Evolutionary conservation across 2,113 vertebrate genomes (phyloP), one percentile per base, ranked within the genome.

Genomic region (Gulo gulo): DNA sequence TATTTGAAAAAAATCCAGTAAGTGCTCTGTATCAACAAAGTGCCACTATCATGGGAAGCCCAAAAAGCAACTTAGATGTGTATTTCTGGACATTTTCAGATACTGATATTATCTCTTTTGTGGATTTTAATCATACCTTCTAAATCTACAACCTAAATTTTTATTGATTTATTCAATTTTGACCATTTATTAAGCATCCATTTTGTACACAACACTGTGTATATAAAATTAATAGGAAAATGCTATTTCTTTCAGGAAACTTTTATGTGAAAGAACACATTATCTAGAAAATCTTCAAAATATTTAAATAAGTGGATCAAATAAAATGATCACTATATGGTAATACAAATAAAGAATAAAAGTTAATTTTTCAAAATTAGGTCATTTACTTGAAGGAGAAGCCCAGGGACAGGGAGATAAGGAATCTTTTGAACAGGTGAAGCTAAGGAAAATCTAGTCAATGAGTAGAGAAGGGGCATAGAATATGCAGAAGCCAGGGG

Each of bases 261-360:
- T 63, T 42, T 39, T 47, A 63, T 94, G 14, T 86, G 69, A 93
- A 84, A 50, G 31, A 74, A 74, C 31, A 2, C 1, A n/a, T 73
- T 88, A 23, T 34, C 42, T 36, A 74, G 34, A 79, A 29, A 67
- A 57, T 36, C 14, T 36, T 34, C 4, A 69, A 90, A 69, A 61
- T 50, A 50, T 36, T 80, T 93, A 78, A 82, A 86, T 50, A 92
- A 90, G 36, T 34, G 3, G 14, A n/a, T 84, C 24, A 63, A 52
- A 45, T 83, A 55, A 94, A 95, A 63, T 59, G 26, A 34, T 96
- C 24, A 76, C 16, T 67, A 65, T 34, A 6, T 55, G 47, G 2
- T n/a, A 79, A 93, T 34, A 26, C 34, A 76, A 94, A 86, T 65
- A 87, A 91, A 95, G 18, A 55, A 97, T 39, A 42, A 88, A 86